Evolutionary conservation across 2,888 invertebrate genomes (phyloP).

Genomic region (Drosophila mulleri): DNA sequence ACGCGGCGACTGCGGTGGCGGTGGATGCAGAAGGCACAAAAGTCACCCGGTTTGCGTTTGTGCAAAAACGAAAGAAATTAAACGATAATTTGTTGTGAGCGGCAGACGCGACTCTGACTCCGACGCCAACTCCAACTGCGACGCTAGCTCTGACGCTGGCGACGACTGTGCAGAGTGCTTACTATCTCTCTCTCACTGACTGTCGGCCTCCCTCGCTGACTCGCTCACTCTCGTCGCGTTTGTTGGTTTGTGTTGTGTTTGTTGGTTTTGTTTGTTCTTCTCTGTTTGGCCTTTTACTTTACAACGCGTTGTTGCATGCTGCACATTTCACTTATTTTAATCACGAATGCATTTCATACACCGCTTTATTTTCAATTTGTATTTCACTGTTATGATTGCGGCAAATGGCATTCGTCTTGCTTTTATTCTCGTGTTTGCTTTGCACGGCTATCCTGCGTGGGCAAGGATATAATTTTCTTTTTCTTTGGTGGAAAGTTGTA

Average conservation of each 20-base stretch:
- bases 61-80: constrained; percentile 74
- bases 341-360: constrained; percentile 56
- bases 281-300: constrained; percentile 58
- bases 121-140: constrained; percentile 12
- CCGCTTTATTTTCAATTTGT: constrained; percentile 41
- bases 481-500: constrained; percentile 31
- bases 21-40: constrained; percentile 39
- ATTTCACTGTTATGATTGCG: constrained; percentile 50
- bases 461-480: constrained; percentile 67
- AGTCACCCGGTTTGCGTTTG: constrained; percentile 68
- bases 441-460: constrained; percentile 66
- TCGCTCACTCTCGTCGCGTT: constrained; percentile 32
- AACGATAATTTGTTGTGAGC: constrained; percentile 75
- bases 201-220: constrained; percentile 24
- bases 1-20: constrained; percentile 4
- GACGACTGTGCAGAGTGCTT: constrained; percentile 36
- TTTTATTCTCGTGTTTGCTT: constrained; percentile 58
- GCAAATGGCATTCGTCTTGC: constrained; percentile 37
- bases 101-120: constrained; percentile 38
- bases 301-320: constrained; percentile 62
- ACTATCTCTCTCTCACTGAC: constrained; percentile 25
- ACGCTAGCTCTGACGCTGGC: constrained; percentile 19
- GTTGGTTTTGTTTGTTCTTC: constrained; percentile 69
- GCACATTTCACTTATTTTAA: constrained; percentile 64
- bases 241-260: constrained; percentile 28